These are phyloP conservation scores for Drosophila lini DNA, from an alignment of 1,140 invertebrate species.

Conservation along the genomic window DNA sequence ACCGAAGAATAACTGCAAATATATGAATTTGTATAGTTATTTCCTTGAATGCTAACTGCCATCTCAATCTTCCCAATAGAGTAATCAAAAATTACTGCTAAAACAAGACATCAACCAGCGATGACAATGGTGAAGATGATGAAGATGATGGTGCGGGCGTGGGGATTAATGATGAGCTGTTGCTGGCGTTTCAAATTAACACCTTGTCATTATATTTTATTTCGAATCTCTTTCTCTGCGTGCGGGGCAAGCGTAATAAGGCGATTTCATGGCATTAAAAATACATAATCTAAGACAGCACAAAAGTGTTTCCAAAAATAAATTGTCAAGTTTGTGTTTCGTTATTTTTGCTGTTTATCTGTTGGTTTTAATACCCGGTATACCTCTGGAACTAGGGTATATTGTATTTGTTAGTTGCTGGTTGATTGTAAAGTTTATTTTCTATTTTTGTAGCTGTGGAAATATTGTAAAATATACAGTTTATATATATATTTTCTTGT, in stretches of 20 bases:
- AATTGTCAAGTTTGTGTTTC: constrained; percentile 51
- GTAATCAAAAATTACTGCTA: constrained; percentile 12
- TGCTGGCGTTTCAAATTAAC: constrained; percentile 42
- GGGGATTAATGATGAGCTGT: constrained; percentile 17
- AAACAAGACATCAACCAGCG: constrained; percentile 28
- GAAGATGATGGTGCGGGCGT: constrained; percentile 10
- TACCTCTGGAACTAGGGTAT: not conserved
- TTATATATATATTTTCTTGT: not conserved
- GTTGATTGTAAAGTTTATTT: not conserved
- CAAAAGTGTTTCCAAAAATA: constrained; percentile 58
- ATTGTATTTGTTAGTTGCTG: not conserved
- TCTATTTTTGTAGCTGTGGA: not conserved
- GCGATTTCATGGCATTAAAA: constrained; percentile 50
- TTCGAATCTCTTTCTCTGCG: constrained; percentile 2
- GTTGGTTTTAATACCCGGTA: not conserved
- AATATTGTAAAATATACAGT: not conserved
- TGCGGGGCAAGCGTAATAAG: constrained; percentile 26
- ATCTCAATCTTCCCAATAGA: constrained; percentile 9
- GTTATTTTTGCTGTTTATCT: constrained; percentile 3
- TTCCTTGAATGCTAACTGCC: not conserved
- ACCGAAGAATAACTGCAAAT: not conserved
- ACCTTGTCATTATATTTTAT: constrained; percentile 53
- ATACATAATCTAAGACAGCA: constrained; percentile 58
- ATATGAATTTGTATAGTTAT: not conserved
- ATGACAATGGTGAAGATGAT: constrained; percentile 16